Evolutionary conservation across 2,888 invertebrate genomes (phyloP), one percentile per base, ranked within the genome.

Genomic region (Choristoneura rosaceana): DNA sequence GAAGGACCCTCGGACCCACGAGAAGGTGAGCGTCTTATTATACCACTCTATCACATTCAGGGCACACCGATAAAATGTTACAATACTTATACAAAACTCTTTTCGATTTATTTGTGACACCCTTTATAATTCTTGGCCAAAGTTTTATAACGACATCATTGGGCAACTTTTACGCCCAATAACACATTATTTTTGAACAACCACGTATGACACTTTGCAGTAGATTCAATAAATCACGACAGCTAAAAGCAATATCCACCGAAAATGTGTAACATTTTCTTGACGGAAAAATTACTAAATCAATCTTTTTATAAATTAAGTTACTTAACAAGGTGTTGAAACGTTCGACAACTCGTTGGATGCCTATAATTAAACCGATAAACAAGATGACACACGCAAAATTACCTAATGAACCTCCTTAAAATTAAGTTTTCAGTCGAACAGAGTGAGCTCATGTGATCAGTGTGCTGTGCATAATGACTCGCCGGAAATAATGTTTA

Each of bases 401-500:
- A 64, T 70, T 65, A 69, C 65, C 75, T 78, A 79, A 75, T 76
- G 77, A 77, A 76, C 74, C 74, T 77, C 74, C 68, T 75, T 75
- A 74, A 78, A 79, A 75, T 70, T 68, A 64, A 64, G 70, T 76
- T 75, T 78, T 74, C 79, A 73, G 75, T 77, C 71, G 74, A 78
- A 76, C 69, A 75, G 74, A 74, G 65, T 67, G 65, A 74, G 69
- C 71, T 71, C 78, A 78, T 85, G 79, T 87, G 87, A 87, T 87
- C 86, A 80, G 74, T 84, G 85, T 86, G 76, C 81, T 85, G 86
- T 87, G 83, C 84, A 86, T 89, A 90, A 90, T 90, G 86, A 86
- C 80, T 84, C 85, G 84, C 79, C 85, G 89, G 88, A 89, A 90
- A 79, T 90, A 90, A 89, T 90, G 83, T 82, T 82, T 85, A 83